These are phyloP conservation scores for Calephelis nemesis DNA, from an alignment of 1,140 invertebrate genomes.

Conservation along the genomic window DNA sequence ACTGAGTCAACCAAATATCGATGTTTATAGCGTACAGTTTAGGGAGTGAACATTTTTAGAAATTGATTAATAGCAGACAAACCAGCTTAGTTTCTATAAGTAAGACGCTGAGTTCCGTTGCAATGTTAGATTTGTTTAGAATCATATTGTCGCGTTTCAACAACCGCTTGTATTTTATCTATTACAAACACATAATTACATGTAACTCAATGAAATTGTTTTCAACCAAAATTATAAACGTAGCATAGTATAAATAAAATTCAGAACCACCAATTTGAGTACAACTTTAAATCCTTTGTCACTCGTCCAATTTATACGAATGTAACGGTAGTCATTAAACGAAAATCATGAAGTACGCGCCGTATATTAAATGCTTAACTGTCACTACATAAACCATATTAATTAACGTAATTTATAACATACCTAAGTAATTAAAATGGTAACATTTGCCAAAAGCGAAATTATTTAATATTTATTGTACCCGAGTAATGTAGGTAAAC, in stretches of 20 bases:
- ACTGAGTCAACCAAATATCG: too few species aligned
- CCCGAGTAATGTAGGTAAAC: neutral
- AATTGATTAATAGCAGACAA: too few species aligned
- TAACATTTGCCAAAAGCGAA: neutral
- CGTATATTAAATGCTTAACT: neutral
- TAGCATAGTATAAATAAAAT: neutral
- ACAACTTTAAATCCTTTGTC: neutral
- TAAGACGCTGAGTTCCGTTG: too few species aligned
- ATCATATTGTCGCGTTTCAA: too few species aligned
- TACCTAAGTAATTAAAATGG: neutral
- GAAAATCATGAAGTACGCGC: neutral
- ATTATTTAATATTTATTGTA: neutral
- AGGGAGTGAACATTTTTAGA: too few species aligned
- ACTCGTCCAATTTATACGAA: neutral
- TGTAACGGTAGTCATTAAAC: neutral
- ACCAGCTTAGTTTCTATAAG: too few species aligned
- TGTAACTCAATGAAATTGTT: too few species aligned
- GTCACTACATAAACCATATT: neutral
- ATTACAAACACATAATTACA: too few species aligned
- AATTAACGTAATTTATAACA: constrained; percentile 10
- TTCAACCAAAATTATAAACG: too few species aligned
- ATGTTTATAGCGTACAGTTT: too few species aligned
- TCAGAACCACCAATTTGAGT: neutral
- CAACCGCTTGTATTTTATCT: too few species aligned
- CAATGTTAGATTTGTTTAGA: too few species aligned